Evolutionary conservation across 2,888 invertebrate genomes (phyloP), one percentile per base, ranked within the genome.

Genomic region (Andricus curvator): DNA sequence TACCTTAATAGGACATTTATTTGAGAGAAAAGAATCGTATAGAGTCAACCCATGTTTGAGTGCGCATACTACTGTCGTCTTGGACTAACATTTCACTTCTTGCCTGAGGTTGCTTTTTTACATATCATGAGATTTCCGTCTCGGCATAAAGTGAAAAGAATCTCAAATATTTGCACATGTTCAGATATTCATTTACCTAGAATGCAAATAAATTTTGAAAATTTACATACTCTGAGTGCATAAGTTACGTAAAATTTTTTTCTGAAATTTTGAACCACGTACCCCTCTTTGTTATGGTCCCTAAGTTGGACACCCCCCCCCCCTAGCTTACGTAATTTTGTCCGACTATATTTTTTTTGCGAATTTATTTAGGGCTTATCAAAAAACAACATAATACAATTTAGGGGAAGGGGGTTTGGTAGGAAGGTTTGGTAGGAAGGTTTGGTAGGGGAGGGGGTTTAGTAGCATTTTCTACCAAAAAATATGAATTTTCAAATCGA

Each of bases 91-190:
- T 37, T 78, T 65, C 33, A 62, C 56, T 78, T 67, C 66, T 78
- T 78, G 44, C 60, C 68, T 56, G 29, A 25, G 56, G 17, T 70
- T 78, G 67, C 68, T 41, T 67, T 67, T 77, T 17, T 17, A 65
- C 65, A 78, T 78, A 37, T 78, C 33, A 74, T n/a, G n/a, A 60
- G 37, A 60, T 74, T 74, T 74, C 22, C 56, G 33, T 74, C 56
- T 74, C 37, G 56, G 33, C 56, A 37, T 60, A 51, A 60, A 60
- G 37, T 74, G 56, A 74, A 74, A 56, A 74, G 74, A 37, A 60
- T 74, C 15, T 74, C 37, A 56, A 74, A 74, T 74, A 74, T 74
- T 56, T 74, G 20, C n/a, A 29, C 51, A 51, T 74, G n/a, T 60
- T 60, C 33, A 56, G 56, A 37, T 56, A 74, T 74, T 60, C 37